A percentile compares a stretch with the other conserved stretches of the same genome.
Conservation (phyloP, 2,113 vertebrate species). For the Globicephala melas region DNA sequence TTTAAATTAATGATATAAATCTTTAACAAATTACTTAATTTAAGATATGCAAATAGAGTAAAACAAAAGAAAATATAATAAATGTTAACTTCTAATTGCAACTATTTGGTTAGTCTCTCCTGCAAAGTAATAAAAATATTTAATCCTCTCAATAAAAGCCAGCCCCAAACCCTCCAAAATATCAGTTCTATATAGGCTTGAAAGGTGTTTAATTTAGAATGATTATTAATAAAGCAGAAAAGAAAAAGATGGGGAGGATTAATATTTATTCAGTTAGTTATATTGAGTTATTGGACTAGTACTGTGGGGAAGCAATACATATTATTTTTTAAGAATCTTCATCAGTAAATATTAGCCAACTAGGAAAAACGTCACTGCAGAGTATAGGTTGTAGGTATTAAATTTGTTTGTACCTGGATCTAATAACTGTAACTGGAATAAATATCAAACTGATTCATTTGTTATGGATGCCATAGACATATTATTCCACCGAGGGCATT, state of each 20-base stretch:
- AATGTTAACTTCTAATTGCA: slow-evolving; percentile 39
- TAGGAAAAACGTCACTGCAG: background rate
- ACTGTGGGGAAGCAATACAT: background rate
- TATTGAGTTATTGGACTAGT: background rate
- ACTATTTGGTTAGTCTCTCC: background rate
- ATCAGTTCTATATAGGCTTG: background rate
- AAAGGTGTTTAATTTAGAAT: background rate
- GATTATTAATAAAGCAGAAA: background rate
- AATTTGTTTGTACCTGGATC: background rate
- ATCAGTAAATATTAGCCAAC: background rate
- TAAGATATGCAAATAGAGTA: slow-evolving; percentile 22
- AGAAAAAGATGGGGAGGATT: background rate
- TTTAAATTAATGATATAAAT: slow-evolving; percentile 59
- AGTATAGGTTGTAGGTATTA: background rate
- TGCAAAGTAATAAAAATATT: slow-evolving; percentile 1
- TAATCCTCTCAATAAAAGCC: slow-evolving; percentile 15
- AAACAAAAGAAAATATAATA: slow-evolving; percentile 40
- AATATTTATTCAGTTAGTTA: background rate
- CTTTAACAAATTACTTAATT: slow-evolving; percentile 19
- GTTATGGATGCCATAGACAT: background rate
- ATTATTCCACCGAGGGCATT: background rate
- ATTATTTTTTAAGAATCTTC: background rate
- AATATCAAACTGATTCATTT: background rate
- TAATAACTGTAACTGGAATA: background rate
- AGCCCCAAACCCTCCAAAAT: background rate